These are phyloP conservation scores for Drosophila prolongata DNA, from an alignment of 2,888 invertebrate species.

Conservation along the genomic window DNA sequence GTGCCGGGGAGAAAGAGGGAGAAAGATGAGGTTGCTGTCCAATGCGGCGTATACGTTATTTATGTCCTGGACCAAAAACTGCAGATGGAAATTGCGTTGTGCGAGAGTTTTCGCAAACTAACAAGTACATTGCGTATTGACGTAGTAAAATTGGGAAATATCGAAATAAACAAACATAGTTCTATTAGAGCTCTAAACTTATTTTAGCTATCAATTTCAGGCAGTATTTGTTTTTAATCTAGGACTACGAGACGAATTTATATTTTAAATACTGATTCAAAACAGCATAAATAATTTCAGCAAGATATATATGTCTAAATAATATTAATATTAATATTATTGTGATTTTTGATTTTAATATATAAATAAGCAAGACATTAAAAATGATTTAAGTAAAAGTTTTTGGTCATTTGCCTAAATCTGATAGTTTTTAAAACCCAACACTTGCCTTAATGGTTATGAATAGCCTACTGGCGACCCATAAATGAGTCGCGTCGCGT, in stretches of 20 bases:
- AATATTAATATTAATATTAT: too few species aligned
- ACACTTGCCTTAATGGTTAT: slow-evolving; percentile 16
- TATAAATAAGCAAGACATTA: too few species aligned
- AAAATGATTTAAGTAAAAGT: too few species aligned
- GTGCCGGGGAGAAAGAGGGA: background rate
- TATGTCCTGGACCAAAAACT: slow-evolving; percentile 58
- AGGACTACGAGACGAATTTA: too few species aligned
- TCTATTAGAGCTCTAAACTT: background rate
- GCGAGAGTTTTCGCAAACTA: slow-evolving; percentile 15
- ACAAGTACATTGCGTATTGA: slow-evolving; percentile 4
- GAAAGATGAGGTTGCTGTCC: slow-evolving; percentile 43
- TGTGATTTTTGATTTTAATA: too few species aligned
- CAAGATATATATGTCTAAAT: too few species aligned
- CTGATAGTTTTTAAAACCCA: slow-evolving; percentile 3
- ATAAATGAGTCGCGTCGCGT: slow-evolving; percentile 22
- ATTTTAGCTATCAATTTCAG: too few species aligned
- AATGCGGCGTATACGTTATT: slow-evolving; percentile 76
- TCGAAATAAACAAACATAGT: too few species aligned
- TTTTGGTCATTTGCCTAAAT: background rate
- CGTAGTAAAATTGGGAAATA: background rate
- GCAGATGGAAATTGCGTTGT: slow-evolving; percentile 60
- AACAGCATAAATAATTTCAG: too few species aligned
- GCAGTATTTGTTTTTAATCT: too few species aligned
- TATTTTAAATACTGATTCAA: too few species aligned
- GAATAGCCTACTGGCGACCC: slow-evolving; percentile 4